A percentile compares a stretch with the other conserved stretches of the same genome.
Conservation (phyloP, 2,797 vertebrate species). For the Limnodromus scolopaceus region DNA sequence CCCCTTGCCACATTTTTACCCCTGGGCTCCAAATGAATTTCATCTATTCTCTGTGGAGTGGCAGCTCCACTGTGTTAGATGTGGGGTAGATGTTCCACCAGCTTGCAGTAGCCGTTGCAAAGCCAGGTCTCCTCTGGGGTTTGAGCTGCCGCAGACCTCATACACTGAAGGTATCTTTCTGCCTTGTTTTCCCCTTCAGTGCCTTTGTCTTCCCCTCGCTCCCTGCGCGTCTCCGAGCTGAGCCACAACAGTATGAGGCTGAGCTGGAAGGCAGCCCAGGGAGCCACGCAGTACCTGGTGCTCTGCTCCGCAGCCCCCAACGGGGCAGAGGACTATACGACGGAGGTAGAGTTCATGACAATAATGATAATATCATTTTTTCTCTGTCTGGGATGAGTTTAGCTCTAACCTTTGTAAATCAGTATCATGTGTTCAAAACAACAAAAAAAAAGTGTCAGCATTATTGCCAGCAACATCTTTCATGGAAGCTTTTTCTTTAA, state of each 20-base stretch:
- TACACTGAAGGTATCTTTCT: neutral
- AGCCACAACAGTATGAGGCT: constrained; percentile 84
- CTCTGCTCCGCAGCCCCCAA: constrained; percentile 65
- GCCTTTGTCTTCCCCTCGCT: constrained; percentile 81
- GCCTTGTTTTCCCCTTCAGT: constrained; percentile 71
- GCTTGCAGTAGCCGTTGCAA: neutral
- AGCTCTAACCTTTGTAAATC: neutral
- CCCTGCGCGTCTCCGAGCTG: constrained; percentile 82
- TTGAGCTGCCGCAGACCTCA: neutral
- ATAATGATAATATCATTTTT: fast-evolving
- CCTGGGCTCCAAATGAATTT: neutral
- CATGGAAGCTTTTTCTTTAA: neutral
- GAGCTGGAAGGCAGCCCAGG: constrained; percentile 84
- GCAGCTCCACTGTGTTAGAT: neutral
- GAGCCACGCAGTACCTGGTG: constrained; percentile 91
- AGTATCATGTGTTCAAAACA: neutral
- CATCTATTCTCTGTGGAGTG: neutral
- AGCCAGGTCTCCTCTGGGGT: neutral
- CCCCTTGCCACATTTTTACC: fast-evolving
- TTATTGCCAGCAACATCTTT: neutral
- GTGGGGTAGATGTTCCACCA: neutral
- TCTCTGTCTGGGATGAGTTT: neutral
- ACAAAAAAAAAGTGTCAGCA: neutral
- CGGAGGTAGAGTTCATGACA: constrained; percentile 60
- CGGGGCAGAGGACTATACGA: constrained; percentile 33